Conservation (phyloP, 1,140 invertebrate species). For the Oncopeltus fasciatus region DNA sequence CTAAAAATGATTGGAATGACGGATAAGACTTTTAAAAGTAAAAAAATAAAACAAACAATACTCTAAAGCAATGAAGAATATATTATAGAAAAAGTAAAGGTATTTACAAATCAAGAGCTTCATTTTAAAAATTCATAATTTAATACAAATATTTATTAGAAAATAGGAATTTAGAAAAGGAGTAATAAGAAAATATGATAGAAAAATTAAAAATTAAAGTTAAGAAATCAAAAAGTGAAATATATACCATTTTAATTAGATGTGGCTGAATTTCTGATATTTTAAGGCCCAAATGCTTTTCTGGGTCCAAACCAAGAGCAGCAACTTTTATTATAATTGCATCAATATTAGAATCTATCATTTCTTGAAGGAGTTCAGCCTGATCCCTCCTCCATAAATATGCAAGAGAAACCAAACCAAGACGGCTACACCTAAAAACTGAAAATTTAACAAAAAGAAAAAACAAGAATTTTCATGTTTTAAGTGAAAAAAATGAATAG, state of each 20-base stretch:
- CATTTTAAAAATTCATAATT: no score
- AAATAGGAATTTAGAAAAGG: no score
- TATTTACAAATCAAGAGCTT: no score
- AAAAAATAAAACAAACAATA: no score
- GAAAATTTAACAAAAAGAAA: background rate
- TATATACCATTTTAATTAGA: constrained; percentile 62
- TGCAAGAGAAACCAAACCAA: constrained; percentile 74
- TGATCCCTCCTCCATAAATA: constrained; percentile 93
- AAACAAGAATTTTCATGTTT: background rate
- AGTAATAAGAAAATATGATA: no score
- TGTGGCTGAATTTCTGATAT: constrained; percentile 73
- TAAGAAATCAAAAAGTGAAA: constrained; percentile 15
- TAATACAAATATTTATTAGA: no score
- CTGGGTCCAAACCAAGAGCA: constrained; percentile 71
- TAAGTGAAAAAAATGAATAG: constrained; percentile 24
- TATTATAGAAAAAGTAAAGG: no score
- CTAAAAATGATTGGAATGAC: no score
- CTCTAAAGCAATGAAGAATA: no score
- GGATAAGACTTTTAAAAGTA: no score
- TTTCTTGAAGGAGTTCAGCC: constrained; percentile 85
- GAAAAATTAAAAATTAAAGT: no score
- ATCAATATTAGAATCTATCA: constrained; percentile 83
- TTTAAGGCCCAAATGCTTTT: constrained; percentile 74
- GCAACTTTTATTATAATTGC: constrained; percentile 96
- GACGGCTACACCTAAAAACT: constrained; percentile 59